A percentile compares a stretch with the other conserved stretches of the same genome.
phyloP scores from a whole-genome alignment of 37 sponge, comb jelly and placozoan genomes.

The Lycopodina hypogea region DNA sequence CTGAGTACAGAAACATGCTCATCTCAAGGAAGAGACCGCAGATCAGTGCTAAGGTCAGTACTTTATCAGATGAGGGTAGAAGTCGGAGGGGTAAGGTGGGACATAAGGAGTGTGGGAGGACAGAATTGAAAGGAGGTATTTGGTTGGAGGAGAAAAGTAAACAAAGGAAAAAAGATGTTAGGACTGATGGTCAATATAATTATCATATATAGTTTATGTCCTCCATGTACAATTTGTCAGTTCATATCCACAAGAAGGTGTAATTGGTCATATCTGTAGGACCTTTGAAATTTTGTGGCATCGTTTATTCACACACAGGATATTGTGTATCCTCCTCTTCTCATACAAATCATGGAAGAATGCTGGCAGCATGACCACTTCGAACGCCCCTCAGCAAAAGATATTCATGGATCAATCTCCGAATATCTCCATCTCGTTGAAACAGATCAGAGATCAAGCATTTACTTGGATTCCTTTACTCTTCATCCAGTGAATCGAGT shows the following conservation, averaged over 20 bases:
- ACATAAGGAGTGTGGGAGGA: no score
- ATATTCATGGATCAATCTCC: conserved; percentile 1
- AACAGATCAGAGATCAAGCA: neutral
- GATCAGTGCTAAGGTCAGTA: conserved; percentile 45
- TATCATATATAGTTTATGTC: no score
- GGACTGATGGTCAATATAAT: no score
- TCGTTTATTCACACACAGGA: conserved; percentile 29
- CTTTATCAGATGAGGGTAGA: no score
- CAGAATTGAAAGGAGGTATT: no score
- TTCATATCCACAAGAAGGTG: no score
- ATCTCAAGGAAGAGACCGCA: conserved; percentile 30
- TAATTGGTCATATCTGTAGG: no score
- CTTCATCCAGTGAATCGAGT: conserved; percentile 15
- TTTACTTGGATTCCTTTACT: conserved; percentile 33
- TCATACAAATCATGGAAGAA: conserved; percentile 50
- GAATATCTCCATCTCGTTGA: conserved; percentile 12
- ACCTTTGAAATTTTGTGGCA: no score
- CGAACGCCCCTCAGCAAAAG: conserved; percentile 42
- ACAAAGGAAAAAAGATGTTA: no score
- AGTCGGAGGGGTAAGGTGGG: no score
- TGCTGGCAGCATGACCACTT: conserved; percentile 68
- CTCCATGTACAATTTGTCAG: no score
- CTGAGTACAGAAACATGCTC: conserved; percentile 41
- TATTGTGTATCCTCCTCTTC: conserved; percentile 36
- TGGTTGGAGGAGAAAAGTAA: no score